Evolutionary conservation across 2,113 vertebrate species (phyloP).

Genomic region (Myxocyprinus asiaticus): DNA sequence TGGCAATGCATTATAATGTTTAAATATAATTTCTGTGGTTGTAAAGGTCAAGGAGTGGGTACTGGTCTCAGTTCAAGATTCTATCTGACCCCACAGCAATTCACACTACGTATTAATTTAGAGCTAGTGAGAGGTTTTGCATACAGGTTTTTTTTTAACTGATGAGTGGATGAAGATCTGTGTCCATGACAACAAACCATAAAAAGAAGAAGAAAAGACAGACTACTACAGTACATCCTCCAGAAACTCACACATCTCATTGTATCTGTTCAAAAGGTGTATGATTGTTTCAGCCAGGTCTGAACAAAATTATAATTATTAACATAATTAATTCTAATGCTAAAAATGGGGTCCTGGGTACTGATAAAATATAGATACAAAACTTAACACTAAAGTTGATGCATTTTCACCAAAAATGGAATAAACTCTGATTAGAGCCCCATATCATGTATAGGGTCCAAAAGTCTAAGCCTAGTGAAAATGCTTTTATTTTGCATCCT

Average conservation of each 20-base stretch:
- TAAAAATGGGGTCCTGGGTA: neutral
- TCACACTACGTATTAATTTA: neutral
- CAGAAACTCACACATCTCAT: neutral
- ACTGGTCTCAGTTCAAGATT: neutral
- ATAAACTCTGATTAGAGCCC: no score
- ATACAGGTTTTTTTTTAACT: neutral
- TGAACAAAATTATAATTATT: neutral
- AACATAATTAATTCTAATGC: neutral
- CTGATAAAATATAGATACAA: no score
- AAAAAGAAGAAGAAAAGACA: neutral
- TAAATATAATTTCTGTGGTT: neutral
- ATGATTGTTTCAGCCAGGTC: no score
- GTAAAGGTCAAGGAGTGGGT: neutral
- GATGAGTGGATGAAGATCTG: neutral
- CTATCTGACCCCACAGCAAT: slow-evolving; percentile 11
- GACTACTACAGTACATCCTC: neutral
- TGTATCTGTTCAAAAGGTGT: no score
- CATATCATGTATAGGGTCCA: no score
- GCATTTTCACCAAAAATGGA: no score
- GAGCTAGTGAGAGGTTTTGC: neutral
- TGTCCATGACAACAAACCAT: neutral
- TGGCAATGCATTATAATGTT: neutral
- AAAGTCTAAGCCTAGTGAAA: no score
- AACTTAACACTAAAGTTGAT: no score
- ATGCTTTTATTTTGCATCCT: no score